Evolutionary conservation across 2,113 vertebrate genomes (phyloP).

Genomic region (Coturnix japonica): DNA sequence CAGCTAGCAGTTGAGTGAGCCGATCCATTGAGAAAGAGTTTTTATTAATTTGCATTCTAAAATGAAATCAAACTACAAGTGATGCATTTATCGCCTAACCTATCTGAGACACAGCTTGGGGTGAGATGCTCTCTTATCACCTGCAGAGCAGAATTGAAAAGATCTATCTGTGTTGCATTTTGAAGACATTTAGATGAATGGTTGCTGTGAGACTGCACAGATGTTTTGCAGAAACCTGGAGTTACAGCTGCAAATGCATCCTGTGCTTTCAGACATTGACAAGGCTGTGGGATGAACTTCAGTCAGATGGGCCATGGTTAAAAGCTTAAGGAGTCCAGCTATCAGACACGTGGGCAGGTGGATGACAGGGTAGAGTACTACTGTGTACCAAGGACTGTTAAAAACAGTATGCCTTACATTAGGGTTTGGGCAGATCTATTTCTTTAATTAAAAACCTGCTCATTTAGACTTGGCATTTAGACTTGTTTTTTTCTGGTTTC

Average conservation of each 20-base stretch:
- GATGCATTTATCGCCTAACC: not conserved
- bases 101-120: slow-evolving; percentile 8
- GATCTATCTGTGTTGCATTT: not conserved
- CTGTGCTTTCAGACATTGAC: not conserved
- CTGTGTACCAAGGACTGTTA: not conserved
- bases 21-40: not conserved
- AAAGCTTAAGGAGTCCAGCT: not conserved
- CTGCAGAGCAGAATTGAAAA: slow-evolving; percentile 4
- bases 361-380: not conserved
- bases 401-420: not conserved
- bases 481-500: not conserved
- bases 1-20: not conserved
- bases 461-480: not conserved
- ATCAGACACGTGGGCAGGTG: not conserved
- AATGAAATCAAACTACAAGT: not conserved
- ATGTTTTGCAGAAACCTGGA: not conserved
- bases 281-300: not conserved
- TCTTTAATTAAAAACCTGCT: not conserved
- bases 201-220: slow-evolving; percentile 5
- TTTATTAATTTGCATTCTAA: slow-evolving; percentile 1
- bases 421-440: not conserved
- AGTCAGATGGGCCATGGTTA: not conserved
- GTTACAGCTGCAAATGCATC: slow-evolving; percentile 1
- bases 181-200: not conserved
- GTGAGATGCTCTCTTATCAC: slow-evolving; percentile 19